A percentile compares a stretch with the other conserved stretches of the same genome.
Conservation (phyloP, 2,888 invertebrate genomes). For the Lottia gigantea region DNA sequence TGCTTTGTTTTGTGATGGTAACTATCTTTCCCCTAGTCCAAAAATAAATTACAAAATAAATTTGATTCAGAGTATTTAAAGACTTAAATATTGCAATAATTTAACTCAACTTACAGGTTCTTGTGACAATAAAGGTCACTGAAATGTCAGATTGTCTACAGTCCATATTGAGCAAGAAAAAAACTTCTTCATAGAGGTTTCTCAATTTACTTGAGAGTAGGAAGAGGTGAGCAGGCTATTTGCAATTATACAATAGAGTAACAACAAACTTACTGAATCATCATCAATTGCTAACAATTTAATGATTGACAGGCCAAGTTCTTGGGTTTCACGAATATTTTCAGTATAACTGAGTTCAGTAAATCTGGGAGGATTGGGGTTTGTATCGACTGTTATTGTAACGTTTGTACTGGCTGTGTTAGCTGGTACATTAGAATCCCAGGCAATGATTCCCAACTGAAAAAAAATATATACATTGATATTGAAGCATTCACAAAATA, state of each 20-base stretch:
- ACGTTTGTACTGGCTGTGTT: slow-evolving; percentile 42
- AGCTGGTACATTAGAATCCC: not conserved
- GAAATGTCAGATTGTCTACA: no score
- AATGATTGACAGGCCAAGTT: slow-evolving; percentile 42
- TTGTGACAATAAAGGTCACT: no score
- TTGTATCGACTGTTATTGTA: slow-evolving; percentile 50
- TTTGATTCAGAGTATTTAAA: no score
- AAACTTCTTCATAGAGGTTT: not conserved
- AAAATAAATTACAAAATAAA: no score
- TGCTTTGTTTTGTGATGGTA: no score
- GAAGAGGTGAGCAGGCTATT: not conserved
- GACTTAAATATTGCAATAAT: no score
- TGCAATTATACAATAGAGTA: slow-evolving; percentile 1
- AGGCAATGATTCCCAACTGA: slow-evolving; percentile 14
- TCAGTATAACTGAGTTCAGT: slow-evolving; percentile 34
- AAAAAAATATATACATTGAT: not conserved
- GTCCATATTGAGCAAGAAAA: no score
- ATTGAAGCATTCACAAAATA: not conserved
- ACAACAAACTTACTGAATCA: slow-evolving; percentile 33
- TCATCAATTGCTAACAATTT: slow-evolving; percentile 37
- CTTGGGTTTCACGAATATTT: slow-evolving; percentile 42
- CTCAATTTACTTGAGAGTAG: not conserved
- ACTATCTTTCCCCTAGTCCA: no score
- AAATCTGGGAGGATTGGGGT: slow-evolving; percentile 49
- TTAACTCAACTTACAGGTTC: no score